A percentile compares a stretch with the other conserved stretches of the same genome.
Evolutionary conservation across 2,113 vertebrate species (phyloP).

Genomic region (Cyanoliseus patagonus): DNA sequence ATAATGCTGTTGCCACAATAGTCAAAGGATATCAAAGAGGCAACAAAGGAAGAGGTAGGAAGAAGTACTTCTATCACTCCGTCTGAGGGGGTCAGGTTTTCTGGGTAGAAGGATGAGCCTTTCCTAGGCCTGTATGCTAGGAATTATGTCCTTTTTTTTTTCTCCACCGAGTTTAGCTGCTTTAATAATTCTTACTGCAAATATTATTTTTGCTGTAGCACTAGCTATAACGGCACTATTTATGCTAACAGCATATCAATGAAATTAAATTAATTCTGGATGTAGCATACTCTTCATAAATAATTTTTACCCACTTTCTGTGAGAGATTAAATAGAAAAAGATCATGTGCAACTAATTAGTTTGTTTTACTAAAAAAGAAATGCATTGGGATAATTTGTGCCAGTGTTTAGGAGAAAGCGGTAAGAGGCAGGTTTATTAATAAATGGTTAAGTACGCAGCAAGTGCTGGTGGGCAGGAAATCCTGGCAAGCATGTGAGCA

Average conservation of each 20-base stretch:
- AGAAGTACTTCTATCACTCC: not conserved
- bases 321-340: not conserved
- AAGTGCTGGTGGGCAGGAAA: not conserved
- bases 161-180: not conserved
- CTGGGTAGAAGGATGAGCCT: not conserved
- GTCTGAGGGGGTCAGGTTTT: not conserved
- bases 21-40: not conserved
- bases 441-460: accelerated
- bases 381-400: not conserved
- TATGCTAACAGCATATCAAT: not conserved
- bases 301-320: not conserved
- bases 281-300: not conserved
- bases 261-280: not conserved
- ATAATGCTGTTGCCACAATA: not conserved
- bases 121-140: not conserved
- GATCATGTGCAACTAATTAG: not conserved
- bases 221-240: accelerated
- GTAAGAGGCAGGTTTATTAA: not conserved
- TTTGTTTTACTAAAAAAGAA: not conserved
- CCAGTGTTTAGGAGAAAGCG: not conserved
- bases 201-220: not conserved
- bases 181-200: not conserved
- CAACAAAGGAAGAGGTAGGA: not conserved
- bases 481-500: not conserved
- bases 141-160: not conserved